Evolutionary conservation across 2,888 invertebrate genomes (phyloP), one percentile per base, ranked within the genome.

Genomic region (Luperina testacea): DNA sequence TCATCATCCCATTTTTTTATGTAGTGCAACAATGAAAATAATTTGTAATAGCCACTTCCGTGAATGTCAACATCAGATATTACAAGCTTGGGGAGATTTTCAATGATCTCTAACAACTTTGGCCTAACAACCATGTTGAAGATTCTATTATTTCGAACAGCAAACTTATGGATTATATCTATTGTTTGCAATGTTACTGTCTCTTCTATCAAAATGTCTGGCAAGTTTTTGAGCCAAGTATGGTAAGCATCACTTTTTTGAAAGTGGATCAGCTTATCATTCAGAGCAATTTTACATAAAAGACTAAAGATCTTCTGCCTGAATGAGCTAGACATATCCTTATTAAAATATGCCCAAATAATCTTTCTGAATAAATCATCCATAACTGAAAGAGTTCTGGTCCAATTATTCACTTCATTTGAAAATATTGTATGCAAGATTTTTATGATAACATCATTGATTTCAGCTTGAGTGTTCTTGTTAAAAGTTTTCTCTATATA

Each of bases 141-240:
- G 20, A 93, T 92, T 27, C 77, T 81, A 89, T 97, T 97, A 83
- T 96, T 97, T 75, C 97, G 96, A 72, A 97, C 97, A 38, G 97
- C 97, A 91, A 98, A 97, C 83, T 96, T 95, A 27, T 97, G 96
- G 82, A 98, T 94, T 11, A 97, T 97, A 77, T 97, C 90, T n/a
- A 98, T 91, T 7, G 97, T 97, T 87, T 97, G 94, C 64, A 95
- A 91, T 63, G 96, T 96, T 13, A 98, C 87, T 72, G 92, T 94
- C 64, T 95, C 90, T n/a, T 96, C 93, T 80, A 97, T 94, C 71
- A 98, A 93, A 80, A 97, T 95, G 82, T 97, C 95, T 0, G 98
- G 97, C 83, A 98, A 91, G 78, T 96, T 96, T 78, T 93, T 92
- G 0, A 98, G 91, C 97, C 98, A 97, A 17, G 89, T 90, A 68